Base-by-base conservation (phyloP, 1,140 invertebrate genomes). In the Pentalonia nigronervosa region DNA sequence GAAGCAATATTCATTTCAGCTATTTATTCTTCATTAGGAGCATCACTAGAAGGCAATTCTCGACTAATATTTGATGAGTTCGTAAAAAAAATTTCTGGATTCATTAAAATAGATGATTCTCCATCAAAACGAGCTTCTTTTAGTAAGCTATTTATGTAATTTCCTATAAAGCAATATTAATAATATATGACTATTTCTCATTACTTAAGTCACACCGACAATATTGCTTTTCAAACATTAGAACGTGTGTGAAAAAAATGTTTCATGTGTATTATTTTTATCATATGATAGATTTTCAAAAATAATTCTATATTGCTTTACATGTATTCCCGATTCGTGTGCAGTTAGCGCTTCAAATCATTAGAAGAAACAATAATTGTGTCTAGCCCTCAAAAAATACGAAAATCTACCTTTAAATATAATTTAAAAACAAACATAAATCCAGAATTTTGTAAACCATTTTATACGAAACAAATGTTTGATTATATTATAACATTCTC, bases 21-120 rank as follows among this genome's bases (percentile, higher is more conserved):
- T 1, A 95, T 98, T 93, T 98, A 98, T 95, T 98, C 97, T 95
- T 98, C 98, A 0, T 94, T 99, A 3, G 98, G 98, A 21, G 98
- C 97, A 8, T 95, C 97, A 34, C 96, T 99, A 21, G 94, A 97
- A 0, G 96, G 96, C 67, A 96, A 97, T 93, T 96, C 96, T 23
- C 96, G 97, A 45, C 94, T 95, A 0, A 96, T 96, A 67, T 99
- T 99, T 95, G 98, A 99, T 95, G 96, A 96, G 25, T 98, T 97
- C 94, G 96, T 98, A 93, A 98, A 98, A 95, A 97, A 97, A 91
- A 96, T 96, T 25, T 97, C 97, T 41, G 96, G 97, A 0, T 96
- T 98, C 94, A 96, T 97, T 94, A 60, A 67, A 41, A 30, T 93
- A 1, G 86, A 89, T 20, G 91, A 93, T 23, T 21, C 48, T 25